Base-by-base conservation (phyloP, 1,140 invertebrate genomes). In the Panonychus citri region DNA sequence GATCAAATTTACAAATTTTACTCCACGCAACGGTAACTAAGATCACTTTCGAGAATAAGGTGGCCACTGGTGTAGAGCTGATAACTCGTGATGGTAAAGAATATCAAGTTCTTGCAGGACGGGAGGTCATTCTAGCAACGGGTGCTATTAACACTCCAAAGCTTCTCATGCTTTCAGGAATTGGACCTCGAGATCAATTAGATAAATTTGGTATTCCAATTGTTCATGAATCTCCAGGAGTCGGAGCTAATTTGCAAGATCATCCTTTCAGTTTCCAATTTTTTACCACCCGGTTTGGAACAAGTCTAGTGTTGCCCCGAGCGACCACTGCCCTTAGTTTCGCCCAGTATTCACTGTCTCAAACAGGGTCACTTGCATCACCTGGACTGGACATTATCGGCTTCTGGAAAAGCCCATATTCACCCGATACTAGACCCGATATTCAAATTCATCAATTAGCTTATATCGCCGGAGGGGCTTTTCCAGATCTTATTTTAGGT, bases 141-240 rank as follows among this genome's bases (percentile, higher is more conserved):
- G 86, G 86, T 0, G 77, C 84, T 0, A 76, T 89, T 15, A 78
- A 81, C 30, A 78, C 80, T 2, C 83, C 85, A 1, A 82, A 87
- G 57, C 61, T 93, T 19, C 73, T 93, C 17, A 84, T 91, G 83
- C 63, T 90, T 0, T 88, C 83, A 19, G 88, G 88, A 0, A 76
- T 91, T 21, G 87, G 87, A 0, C 85, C 85, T 0, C 13, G 26
- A 19, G 24, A 37, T 3, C 53, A 61, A 19, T 43, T 61, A 21
- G 15, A 54, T 25, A 15, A 12, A n/a, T 25, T 56, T 0, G 53
- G 58, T 53, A 71, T 73, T 46, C 67, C 68, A 25, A 62, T 72
- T 5, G 61, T 69, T 8, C 59, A 60, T 5, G 59, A 73, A 62
- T 53, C 71, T 21, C 70, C 70, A 0, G 73, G 43, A 27, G 70